Conservation (phyloP, 2,797 vertebrate species). For the Brachyalestes nurse region DNA sequence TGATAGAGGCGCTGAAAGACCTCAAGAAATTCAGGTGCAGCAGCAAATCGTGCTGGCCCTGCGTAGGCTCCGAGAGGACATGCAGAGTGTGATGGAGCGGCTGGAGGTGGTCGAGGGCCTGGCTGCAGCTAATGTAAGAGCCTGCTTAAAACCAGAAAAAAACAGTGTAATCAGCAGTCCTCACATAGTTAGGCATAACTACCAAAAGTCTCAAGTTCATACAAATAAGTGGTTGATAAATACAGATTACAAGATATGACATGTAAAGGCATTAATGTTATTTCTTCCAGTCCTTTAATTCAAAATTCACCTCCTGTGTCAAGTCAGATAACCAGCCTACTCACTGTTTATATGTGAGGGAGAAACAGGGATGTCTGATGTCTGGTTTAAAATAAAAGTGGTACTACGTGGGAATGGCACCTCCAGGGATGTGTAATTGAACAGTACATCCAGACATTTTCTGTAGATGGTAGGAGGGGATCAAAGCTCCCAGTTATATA, state of each 20-base stretch:
- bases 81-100: slow-evolving; percentile 82
- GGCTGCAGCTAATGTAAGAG: slow-evolving; percentile 75
- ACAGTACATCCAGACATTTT: not conserved
- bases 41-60: slow-evolving; percentile 73
- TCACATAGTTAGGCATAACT: not conserved
- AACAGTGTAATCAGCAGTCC: not conserved
- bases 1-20: slow-evolving; percentile 59
- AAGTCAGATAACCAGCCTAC: not conserved
- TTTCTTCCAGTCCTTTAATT: not conserved
- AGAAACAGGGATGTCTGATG: not conserved
- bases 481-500: not conserved
- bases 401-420: not conserved
- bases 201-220: not conserved
- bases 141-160: not conserved
- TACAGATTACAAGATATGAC: not conserved
- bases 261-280: not conserved
- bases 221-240: not conserved
- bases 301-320: not conserved
- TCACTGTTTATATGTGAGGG: not conserved
- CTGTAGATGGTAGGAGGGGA: not conserved
- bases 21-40: slow-evolving; percentile 75
- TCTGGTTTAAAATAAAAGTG: not conserved
- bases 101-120: slow-evolving; percentile 83
- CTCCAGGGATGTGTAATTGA: not conserved
- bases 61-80: slow-evolving; percentile 82